Evolutionary conservation across 2,797 vertebrate species (phyloP), one percentile per base, ranked within the genome.

Genomic region (Austrolebias charrua): DNA sequence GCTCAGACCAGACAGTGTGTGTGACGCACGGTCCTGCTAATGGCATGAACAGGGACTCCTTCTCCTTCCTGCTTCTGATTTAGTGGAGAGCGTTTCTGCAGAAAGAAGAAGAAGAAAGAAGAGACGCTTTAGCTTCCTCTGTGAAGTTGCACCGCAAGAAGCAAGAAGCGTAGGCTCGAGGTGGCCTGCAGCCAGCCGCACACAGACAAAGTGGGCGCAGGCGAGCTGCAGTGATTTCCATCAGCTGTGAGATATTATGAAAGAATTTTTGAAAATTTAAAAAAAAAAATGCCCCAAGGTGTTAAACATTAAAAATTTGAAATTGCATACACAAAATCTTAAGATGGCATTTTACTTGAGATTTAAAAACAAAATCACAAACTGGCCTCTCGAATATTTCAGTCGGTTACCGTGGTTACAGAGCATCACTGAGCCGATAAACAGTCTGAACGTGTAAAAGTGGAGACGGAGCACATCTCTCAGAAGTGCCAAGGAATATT

Each of bases 401-500:
- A 47, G n/a, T 70, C 59, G 56, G 84, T 88, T 85, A 75, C 86
- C 69, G 52, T 84, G 86, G 88, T 86, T 83, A 88, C 84, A 33
- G 65, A 69, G 62, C 57, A 64, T 18, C 74, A 83, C 66, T 1
- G 9, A 69, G 53, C 14, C 8, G 15, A 63, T 58, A 60, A 74
- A 73, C 48, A 33, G 52, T 29, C 46, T 66, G 13, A 47, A 47
- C 53, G 65, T 54, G 33, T 8, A 45, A 57, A 60, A 80, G 49
- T 31, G 64, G 53, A 73, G 28, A 62, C 16, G 4, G 14, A 51
- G 40, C 18, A 75, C 53, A 55, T 52, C 42, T 61, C 59, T 69
- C 20, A 72, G 46, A 49, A 67, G 68, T 66, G 53, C 10, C 20
- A 19, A 52, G 31, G 40, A 13, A 6, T 6, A 12, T 28, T 63